A percentile compares a stretch with the other conserved stretches of the same genome.
These are phyloP conservation scores for Drosophila prosaltans DNA, from an alignment of 1,140 invertebrate genomes.

Conservation along the genomic window DNA sequence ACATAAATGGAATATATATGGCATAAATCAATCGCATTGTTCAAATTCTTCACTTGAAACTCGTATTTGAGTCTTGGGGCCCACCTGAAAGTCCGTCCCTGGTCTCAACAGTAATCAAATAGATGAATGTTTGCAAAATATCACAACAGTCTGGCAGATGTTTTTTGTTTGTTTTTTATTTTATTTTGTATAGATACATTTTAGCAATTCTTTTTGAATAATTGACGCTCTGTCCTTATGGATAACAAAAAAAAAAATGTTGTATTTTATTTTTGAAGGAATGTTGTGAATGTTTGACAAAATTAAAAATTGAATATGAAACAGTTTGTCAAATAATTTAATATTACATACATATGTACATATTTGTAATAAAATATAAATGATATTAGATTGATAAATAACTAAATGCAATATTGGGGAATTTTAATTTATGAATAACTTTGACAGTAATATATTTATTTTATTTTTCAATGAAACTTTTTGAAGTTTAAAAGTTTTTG, in stretches of 20 bases:
- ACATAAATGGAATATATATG: too few species aligned
- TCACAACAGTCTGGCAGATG: conserved; percentile 12
- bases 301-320: conserved; percentile 10
- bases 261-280: conserved; percentile 24
- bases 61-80: too few species aligned
- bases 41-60: too few species aligned
- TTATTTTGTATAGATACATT: conserved; percentile 53
- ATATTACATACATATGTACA: not conserved
- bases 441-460: not conserved
- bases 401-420: conserved; percentile 13
- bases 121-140: not conserved
- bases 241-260: conserved; percentile 5
- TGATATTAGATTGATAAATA: conserved; percentile 14
- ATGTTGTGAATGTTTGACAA: conserved; percentile 26
- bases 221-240: conserved; percentile 45
- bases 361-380: conserved; percentile 8
- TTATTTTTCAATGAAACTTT: not conserved
- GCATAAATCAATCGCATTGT: too few species aligned
- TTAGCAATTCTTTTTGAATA: conserved; percentile 64
- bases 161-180: conserved; percentile 24
- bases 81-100: not conserved
- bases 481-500: not conserved
- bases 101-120: not conserved
- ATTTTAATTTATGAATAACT: conserved; percentile 6
- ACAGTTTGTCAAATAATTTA: conserved; percentile 4